Percentiles rank a stretch among this genome's conserved stretches.
These are phyloP conservation scores for Nycticorax nycticorax DNA, from an alignment of 2,113 vertebrate genomes.

Conservation along the genomic window DNA sequence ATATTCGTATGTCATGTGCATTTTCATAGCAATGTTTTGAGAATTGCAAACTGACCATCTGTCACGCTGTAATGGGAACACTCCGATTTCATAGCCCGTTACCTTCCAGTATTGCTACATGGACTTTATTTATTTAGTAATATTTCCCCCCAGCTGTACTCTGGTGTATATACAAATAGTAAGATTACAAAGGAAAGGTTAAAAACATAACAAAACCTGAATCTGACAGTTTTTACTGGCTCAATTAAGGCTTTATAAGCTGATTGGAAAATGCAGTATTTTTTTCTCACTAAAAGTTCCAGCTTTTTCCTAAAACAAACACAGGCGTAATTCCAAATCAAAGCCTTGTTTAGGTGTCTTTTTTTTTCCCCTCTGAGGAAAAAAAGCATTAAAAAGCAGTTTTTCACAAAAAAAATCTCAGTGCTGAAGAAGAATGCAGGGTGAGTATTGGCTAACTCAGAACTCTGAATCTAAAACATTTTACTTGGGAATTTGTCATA, in stretches of 20 bases:
- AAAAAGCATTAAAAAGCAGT: background rate
- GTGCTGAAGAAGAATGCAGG: background rate
- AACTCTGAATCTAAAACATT: background rate
- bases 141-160: background rate
- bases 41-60: slow-evolving; percentile 2
- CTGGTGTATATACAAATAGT: background rate
- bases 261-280: background rate
- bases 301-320: background rate
- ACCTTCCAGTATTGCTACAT: background rate
- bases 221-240: background rate
- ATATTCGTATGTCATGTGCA: background rate
- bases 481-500: background rate
- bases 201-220: background rate
- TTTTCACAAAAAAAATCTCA: background rate
- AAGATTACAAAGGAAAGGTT: background rate
- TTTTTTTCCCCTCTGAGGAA: background rate
- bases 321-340: background rate
- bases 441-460: background rate
- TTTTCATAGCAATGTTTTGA: background rate
- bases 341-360: background rate
- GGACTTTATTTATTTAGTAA: background rate
- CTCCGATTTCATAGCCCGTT: slow-evolving; percentile 1
- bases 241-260: background rate
- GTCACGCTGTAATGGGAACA: background rate
- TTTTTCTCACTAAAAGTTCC: background rate